A percentile compares a stretch with the other conserved stretches of the same genome.
These are phyloP conservation scores for Riparia riparia DNA, from an alignment of 2,113 vertebrate species.

Conservation along the genomic window DNA sequence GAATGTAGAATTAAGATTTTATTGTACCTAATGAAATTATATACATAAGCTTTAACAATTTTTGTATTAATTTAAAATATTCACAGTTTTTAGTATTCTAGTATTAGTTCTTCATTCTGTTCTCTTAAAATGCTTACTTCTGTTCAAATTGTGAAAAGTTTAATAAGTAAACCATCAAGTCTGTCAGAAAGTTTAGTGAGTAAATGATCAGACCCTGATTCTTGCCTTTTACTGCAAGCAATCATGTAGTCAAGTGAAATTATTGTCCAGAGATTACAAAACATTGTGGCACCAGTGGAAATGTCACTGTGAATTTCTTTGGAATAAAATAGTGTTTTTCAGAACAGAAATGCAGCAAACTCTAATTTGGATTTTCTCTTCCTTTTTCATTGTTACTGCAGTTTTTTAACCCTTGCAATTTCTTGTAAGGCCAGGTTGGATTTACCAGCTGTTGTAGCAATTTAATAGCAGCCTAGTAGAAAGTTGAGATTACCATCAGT, in stretches of 20 bases:
- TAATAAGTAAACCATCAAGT: not conserved
- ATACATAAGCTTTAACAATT: not conserved
- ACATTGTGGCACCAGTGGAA: not conserved
- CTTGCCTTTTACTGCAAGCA: conserved; percentile 21
- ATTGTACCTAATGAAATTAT: not conserved
- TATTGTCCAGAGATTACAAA: not conserved
- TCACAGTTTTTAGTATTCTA: not conserved
- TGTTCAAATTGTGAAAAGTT: not conserved
- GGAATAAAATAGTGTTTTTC: not conserved
- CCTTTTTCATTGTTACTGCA: not conserved
- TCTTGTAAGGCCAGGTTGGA: not conserved
- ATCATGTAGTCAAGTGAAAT: not conserved
- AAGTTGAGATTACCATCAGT: not conserved
- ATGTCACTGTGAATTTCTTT: not conserved
- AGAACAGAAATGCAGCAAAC: not conserved
- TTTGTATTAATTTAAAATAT: not conserved
- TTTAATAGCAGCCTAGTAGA: not conserved
- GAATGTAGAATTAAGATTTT: not conserved
- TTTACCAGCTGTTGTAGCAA: not conserved
- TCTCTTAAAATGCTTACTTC: not conserved
- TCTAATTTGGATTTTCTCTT: not conserved
- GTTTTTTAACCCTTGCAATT: not conserved
- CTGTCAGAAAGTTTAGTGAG: not conserved
- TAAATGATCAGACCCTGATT: not conserved
- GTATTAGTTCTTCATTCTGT: not conserved